Percentiles rank a stretch among this genome's conserved stretches.
Conservation (phyloP, 1,140 invertebrate genomes). For the Philotrypesis tridentata region DNA sequence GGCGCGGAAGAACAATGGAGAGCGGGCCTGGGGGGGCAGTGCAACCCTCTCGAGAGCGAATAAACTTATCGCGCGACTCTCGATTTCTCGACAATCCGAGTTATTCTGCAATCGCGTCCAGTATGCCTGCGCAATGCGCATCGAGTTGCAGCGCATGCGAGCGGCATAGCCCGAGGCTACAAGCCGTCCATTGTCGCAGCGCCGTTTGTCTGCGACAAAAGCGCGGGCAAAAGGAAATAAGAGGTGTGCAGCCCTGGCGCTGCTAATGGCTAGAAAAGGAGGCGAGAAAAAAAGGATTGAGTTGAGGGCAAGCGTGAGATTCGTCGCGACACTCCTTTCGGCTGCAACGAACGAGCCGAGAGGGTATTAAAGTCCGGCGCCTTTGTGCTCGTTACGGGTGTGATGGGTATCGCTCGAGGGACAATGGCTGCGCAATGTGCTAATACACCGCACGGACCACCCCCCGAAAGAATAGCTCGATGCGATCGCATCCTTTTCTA, state of each 20-base stretch:
- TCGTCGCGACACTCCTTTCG: conserved; percentile 55
- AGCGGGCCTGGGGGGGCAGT: conserved; percentile 43
- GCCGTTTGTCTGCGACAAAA: no score
- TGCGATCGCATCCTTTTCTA: no score
- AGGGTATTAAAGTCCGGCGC: not conserved
- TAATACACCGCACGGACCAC: conserved; percentile 1
- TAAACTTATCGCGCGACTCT: no score
- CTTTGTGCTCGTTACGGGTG: not conserved
- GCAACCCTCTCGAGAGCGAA: conserved; percentile 63
- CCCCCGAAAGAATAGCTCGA: not conserved
- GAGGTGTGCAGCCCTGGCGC: not conserved
- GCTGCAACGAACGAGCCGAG: not conserved
- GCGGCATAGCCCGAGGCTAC: no score
- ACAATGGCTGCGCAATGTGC: conserved; percentile 64
- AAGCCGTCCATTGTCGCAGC: no score
- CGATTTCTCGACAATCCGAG: no score
- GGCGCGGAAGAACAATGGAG: conserved; percentile 74
- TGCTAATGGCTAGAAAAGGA: not conserved
- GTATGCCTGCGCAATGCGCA: no score
- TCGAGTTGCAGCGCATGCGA: no score
- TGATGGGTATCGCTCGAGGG: conserved; percentile 45
- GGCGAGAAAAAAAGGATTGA: conserved; percentile 34
- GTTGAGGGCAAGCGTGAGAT: conserved; percentile 60
- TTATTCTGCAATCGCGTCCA: no score
- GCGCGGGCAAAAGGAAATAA: not conserved